Evolutionary conservation across 37 sponge, comb jelly and placozoan species (phyloP), one percentile per base, ranked within the genome.

Genomic region (Aplysina aerophoba): DNA sequence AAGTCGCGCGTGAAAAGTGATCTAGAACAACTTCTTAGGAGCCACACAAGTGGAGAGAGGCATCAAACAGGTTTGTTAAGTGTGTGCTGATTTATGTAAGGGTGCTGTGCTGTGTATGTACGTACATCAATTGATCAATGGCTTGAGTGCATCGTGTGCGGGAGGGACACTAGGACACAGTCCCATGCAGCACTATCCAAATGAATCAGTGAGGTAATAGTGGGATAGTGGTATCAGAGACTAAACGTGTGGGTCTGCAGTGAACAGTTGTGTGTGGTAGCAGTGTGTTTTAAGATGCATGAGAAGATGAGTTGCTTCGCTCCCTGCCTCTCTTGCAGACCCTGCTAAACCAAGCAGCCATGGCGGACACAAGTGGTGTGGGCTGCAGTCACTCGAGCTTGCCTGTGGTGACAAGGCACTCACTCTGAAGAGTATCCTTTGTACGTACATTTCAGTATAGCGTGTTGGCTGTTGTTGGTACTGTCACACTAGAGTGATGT

Each of bases 371-470:
- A 69, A 30, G 34, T 69, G 71, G 71, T 3, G 1, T 17, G 17
- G 35, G 34, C 28, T 69, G 35, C 71, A 24, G 34, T 2, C 19
- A 30, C 71, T 17, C 11, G 71, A 69, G 71, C 71, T 69, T 31
- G 27, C 71, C 17, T 69, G 28, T 69, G 71, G 71, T 2, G 71
- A 69, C 71, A 69, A 69, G 34, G 34, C 71, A 31, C 17, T 30
- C 34, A 35, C 71, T 69, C 1, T 34, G 34, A 69, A 69, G 34
- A 17, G 34, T 69, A 69, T 69, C 71, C 71, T 44, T 44, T 44
- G 50, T 44, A 8, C n/a, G 64, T 79, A 57, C 41, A 84, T 58
- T 59, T 4, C 81, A 81, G 27, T 3, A 72, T 12, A 21, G 73
- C 37, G 34, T 21, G n/a, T 28, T 36, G 37, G 36, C 5, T 4